Conservation (phyloP, 2,113 vertebrate genomes). For the Saccopteryx bilineata region DNA sequence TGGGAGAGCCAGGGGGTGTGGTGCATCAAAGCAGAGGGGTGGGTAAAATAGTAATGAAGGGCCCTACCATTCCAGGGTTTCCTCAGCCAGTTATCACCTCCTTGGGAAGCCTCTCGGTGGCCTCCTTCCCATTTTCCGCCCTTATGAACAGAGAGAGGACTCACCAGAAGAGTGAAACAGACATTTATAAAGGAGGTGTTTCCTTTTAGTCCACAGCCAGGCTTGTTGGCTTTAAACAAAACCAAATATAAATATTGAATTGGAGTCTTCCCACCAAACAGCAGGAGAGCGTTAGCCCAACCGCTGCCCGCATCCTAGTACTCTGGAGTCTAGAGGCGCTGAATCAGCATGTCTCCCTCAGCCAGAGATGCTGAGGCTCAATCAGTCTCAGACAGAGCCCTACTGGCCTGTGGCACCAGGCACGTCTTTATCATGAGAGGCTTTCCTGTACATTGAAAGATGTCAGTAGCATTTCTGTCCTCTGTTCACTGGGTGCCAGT, state of each 20-base stretch:
- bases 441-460: background rate
- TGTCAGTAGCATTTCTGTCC: background rate
- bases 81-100: background rate
- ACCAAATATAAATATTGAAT: background rate
- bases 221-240: background rate
- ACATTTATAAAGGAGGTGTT: background rate
- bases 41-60: background rate
- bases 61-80: background rate
- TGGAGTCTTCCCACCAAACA: background rate
- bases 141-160: background rate
- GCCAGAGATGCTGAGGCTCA: too few species aligned
- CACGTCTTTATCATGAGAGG: too few species aligned
- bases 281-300: background rate
- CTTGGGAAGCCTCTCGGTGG: background rate
- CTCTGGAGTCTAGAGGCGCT: background rate
- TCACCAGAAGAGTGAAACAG: slow-evolving; percentile 63
- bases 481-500: background rate
- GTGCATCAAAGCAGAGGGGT: background rate
- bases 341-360: background rate
- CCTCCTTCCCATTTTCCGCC: background rate
- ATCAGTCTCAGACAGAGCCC: too few species aligned
- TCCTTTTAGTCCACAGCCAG: background rate
- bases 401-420: background rate
- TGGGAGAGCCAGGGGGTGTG: background rate
- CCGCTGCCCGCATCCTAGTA: background rate